Evolutionary conservation across 2,797 vertebrate species (phyloP), one percentile per base, ranked within the genome.

Genomic region (Anas bahamensis): DNA sequence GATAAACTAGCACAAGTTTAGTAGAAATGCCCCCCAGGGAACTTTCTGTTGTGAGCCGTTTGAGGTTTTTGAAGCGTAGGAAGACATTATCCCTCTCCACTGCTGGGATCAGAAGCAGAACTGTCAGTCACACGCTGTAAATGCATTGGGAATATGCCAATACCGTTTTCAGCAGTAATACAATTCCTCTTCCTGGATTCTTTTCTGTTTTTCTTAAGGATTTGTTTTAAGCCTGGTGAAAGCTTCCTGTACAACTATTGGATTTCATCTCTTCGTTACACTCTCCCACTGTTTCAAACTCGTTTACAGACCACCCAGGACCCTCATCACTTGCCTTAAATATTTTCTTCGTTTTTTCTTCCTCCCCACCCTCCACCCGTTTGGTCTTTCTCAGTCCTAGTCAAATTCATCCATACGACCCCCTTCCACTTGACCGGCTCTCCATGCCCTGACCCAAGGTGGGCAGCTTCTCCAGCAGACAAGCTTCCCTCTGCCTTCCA

Each of bases 201-300:
- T 88, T 90, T 70, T 83, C 93, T 96, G 90, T 93, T 95, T 96
- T 96, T 89, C 92, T 96, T 93, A 90, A 55, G 78, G 96, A 95
- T 95, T 96, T 95, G 92, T 83, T 93, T 94, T 88, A 93, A 97
- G 93, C 92, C 93, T 31, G 81, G 76, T 41, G 83, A 93, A 92
- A 94, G 95, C 95, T 97, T 97, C 96, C 94, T 96, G 88, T 70
- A 21, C 93, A 93, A 86, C 78, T 79, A 87, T 96, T 94, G 93
- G 85, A 44, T 97, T 96, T 97, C 96, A 83, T 70, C 92, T 95
- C 89, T 77, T 87, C 50, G 6, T 95, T 91, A 78, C 81, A 19
- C 74, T 81, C 89, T 93, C 92, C 85, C 88, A 71, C 80, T 61
- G 86, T 77, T 95, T 81, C 78, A 39, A 11, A 42, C 86, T 86